Evolutionary conservation across 2,113 vertebrate genomes (phyloP).

Genomic region (Neotoma lepida): DNA sequence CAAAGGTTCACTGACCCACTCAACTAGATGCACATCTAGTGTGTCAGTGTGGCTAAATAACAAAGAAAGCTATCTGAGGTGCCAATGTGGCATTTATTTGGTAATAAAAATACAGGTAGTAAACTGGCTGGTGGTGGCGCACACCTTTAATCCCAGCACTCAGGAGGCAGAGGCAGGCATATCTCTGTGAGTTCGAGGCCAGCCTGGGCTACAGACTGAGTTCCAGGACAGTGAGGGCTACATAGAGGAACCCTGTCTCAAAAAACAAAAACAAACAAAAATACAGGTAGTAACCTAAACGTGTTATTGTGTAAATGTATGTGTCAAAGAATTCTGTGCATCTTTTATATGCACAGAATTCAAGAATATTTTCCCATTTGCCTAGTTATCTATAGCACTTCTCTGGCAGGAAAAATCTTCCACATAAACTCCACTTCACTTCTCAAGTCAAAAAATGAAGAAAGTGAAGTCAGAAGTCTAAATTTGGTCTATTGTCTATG

Average conservation of each 20-base stretch:
- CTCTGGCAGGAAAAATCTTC: constrained; percentile 45
- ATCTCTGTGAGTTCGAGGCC: background rate
- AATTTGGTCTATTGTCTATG: constrained; percentile 54
- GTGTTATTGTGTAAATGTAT: background rate
- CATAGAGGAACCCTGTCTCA: background rate
- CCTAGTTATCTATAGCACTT: constrained; percentile 19
- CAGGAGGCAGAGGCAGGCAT: background rate
- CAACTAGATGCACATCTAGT: constrained; percentile 22
- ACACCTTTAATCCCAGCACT: background rate
- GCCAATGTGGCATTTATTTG: constrained; percentile 2
- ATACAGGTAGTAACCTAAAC: constrained; percentile 33
- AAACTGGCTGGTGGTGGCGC: background rate
- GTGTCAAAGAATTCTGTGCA: background rate
- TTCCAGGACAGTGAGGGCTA: background rate
- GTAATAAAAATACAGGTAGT: constrained; percentile 47
- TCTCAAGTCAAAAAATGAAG: constrained; percentile 57
- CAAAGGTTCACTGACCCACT: constrained; percentile 4
- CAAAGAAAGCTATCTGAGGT: background rate
- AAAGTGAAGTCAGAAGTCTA: constrained; percentile 53
- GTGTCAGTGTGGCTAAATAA: constrained; percentile 3
- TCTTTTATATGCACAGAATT: constrained; percentile 13
- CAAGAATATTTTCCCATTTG: constrained; percentile 21
- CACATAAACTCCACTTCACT: background rate
- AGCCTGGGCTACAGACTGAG: background rate
- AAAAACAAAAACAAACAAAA: constrained; percentile 34